Evolutionary conservation across 2,888 invertebrate genomes (phyloP).

Genomic region (Amphipyra tragopoginis): DNA sequence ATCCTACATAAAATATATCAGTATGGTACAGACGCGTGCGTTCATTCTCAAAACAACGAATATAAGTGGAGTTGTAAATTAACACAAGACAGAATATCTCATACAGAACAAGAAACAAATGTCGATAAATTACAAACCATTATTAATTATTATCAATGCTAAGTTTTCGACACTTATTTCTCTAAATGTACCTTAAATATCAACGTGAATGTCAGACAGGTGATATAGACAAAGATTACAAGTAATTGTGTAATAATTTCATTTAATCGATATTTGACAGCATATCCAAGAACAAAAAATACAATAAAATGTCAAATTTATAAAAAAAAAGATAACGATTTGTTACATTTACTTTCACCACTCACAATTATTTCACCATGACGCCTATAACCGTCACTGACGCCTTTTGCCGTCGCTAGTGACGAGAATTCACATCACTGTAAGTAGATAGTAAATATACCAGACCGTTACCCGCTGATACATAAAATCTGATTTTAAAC

Average conservation of each 20-base stretch:
- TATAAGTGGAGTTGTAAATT: conserved; percentile 40
- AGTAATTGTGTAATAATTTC: conserved; percentile 56
- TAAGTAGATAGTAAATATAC: conserved; percentile 55
- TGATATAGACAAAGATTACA: conserved; percentile 42
- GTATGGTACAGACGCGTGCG: not conserved
- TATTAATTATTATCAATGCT: not conserved
- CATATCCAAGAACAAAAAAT: conserved; percentile 55
- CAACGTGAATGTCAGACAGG: conserved; percentile 42
- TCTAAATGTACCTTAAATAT: conserved; percentile 39
- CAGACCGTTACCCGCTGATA: conserved; percentile 50
- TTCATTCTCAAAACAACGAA: conserved; percentile 23
- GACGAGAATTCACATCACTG: not conserved
- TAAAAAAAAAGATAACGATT: conserved; percentile 68
- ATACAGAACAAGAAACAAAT: conserved; percentile 35
- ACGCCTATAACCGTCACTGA: not conserved
- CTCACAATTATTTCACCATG: conserved; percentile 8
- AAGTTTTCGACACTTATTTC: conserved; percentile 14
- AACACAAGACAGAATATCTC: conserved; percentile 56
- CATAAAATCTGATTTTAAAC: conserved; percentile 81
- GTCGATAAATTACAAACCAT: conserved; percentile 1
- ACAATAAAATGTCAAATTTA: conserved; percentile 79
- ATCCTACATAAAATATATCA: too few relatives aligned
- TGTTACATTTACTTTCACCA: conserved; percentile 26
- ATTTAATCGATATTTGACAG: conserved; percentile 53
- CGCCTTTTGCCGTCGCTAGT: not conserved